A percentile compares a stretch with the other conserved stretches of the same genome.
Conservation (phyloP, 2,113 vertebrate species). For the Salvator merianae region DNA sequence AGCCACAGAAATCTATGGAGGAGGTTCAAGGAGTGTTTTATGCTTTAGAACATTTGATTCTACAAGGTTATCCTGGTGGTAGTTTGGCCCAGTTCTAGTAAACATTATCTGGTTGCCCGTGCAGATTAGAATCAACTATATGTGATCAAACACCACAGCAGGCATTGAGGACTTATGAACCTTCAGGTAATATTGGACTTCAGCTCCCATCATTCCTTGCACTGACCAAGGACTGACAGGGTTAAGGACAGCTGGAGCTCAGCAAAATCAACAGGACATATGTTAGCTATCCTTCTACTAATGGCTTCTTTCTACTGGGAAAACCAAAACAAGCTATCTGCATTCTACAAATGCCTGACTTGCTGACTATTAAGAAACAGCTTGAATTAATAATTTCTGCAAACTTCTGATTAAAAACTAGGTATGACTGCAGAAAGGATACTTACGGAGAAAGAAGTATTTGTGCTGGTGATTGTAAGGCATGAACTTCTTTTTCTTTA, state of each 20-base stretch:
- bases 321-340: neutral
- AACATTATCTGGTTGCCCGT: neutral
- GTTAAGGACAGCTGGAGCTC: too few relatives aligned
- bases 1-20: neutral
- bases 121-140: neutral
- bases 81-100: neutral
- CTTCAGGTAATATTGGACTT: too few relatives aligned
- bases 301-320: too few relatives aligned
- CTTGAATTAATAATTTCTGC: neutral
- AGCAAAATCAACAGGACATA: too few relatives aligned
- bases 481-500: slow-evolving; percentile 85
- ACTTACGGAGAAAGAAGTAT: slow-evolving; percentile 86
- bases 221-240: too few relatives aligned
- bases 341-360: neutral
- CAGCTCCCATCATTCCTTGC: too few relatives aligned
- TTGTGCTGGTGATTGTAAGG: slow-evolving; percentile 87
- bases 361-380: neutral
- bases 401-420: neutral
- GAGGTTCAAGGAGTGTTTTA: neutral
- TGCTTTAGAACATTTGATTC: neutral
- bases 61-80: neutral
- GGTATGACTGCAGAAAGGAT: neutral
- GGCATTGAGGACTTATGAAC: too few relatives aligned
- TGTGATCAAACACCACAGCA: neutral
- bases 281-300: too few relatives aligned